Percentiles rank a stretch among this genome's conserved stretches.
phyloP scores from a whole-genome alignment of 1,140 invertebrate species.

The Mizuhopecten yessoensis region DNA sequence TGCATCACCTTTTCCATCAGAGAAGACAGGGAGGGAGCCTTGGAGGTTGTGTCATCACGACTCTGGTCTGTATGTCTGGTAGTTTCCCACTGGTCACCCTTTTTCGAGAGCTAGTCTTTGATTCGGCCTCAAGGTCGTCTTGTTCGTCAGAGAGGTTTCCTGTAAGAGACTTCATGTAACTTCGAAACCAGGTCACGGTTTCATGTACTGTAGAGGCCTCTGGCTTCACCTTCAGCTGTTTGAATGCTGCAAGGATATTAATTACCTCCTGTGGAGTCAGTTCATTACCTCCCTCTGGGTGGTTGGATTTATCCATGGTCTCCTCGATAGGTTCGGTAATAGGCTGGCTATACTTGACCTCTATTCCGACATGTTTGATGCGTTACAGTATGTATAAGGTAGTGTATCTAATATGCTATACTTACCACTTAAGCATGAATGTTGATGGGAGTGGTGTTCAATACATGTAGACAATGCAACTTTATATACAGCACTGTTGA shows the following conservation, averaged over 20 bases:
- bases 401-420: not conserved
- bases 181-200: not conserved
- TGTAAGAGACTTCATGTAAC: not conserved
- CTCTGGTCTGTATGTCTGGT: not conserved
- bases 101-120: too few species aligned
- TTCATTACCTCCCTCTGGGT: not conserved
- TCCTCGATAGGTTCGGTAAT: too few species aligned
- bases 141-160: not conserved
- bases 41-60: not conserved
- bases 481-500: too few species aligned
- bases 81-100: not conserved
- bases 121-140: too few species aligned
- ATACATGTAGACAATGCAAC: too few species aligned
- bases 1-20: slow-evolving; percentile 46
- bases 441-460: too few species aligned
- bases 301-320: not conserved
- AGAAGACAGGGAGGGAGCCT: slow-evolving; percentile 44
- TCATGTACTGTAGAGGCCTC: not conserved
- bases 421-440: not conserved
- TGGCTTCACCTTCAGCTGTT: not conserved
- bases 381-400: not conserved
- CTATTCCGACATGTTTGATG: not conserved
- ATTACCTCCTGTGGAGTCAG: not conserved
- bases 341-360: not conserved
- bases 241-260: not conserved